Evolutionary conservation across 2,888 invertebrate genomes (phyloP).

Genomic region (Agapostemon virescens): DNA sequence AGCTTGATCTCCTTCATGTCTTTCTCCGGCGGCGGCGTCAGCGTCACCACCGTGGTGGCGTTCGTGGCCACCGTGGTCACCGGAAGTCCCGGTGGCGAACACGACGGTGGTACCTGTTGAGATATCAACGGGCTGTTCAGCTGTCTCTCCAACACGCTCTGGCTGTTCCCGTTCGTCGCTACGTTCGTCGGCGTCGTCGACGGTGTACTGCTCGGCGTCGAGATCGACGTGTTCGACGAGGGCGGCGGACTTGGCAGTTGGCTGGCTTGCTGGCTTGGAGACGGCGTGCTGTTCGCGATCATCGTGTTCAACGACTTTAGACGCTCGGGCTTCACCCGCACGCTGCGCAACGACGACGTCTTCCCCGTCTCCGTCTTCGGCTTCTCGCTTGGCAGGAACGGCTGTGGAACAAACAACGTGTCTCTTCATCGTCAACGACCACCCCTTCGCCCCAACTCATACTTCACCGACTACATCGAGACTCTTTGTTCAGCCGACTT

Average conservation of each 20-base stretch:
- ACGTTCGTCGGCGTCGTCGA: constrained; percentile 76
- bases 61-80: constrained; percentile 75
- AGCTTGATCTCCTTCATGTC: constrained; percentile 78
- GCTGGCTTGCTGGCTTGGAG: constrained; percentile 68
- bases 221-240: constrained; percentile 74
- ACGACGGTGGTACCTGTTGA: constrained; percentile 71
- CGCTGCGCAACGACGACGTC: constrained; percentile 83
- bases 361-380: constrained; percentile 80
- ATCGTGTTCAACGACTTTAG: constrained; percentile 78
- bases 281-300: constrained; percentile 72
- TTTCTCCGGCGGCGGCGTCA: constrained; percentile 80
- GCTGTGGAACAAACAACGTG: constrained; percentile 68
- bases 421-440: neutral
- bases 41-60: constrained; percentile 79
- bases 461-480: too few species aligned
- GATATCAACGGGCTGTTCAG: constrained; percentile 73
- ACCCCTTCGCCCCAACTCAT: too few species aligned
- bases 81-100: constrained; percentile 71
- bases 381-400: constrained; percentile 77
- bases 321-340: constrained; percentile 85
- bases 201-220: constrained; percentile 75
- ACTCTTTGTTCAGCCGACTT: too few species aligned
- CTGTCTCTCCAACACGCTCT: constrained; percentile 76
- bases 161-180: constrained; percentile 49
- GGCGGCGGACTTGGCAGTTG: constrained; percentile 78